Evolutionary conservation across 2,113 vertebrate species (phyloP).

Genomic region (Octodon degus): DNA sequence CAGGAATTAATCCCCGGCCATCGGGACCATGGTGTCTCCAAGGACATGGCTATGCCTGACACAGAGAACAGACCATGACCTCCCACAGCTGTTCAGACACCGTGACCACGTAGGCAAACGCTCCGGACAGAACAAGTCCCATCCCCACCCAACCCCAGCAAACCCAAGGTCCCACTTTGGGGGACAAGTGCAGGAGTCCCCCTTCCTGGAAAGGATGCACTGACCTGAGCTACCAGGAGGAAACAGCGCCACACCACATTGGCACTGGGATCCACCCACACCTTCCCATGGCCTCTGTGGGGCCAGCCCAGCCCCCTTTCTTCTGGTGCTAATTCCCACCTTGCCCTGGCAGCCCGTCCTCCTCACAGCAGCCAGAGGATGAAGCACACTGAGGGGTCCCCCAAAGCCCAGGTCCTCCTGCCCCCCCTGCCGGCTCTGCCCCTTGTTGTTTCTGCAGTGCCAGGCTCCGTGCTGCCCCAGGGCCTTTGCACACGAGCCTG

Average conservation of each 20-base stretch:
- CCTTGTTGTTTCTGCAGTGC: background rate
- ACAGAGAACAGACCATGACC: accelerated
- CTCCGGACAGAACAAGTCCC: background rate
- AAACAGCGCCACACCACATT: no score
- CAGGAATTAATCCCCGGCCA: background rate
- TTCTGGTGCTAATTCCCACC: no score
- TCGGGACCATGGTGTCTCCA: background rate
- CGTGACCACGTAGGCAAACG: background rate
- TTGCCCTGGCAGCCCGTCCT: background rate
- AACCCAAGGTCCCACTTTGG: background rate
- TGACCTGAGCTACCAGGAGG: background rate
- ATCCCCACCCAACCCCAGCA: no score
- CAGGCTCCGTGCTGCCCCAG: background rate
- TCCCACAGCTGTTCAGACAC: background rate
- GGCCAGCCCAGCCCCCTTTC: accelerated
- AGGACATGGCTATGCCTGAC: background rate
- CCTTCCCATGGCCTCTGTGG: background rate
- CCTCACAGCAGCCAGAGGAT: background rate
- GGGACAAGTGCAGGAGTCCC: background rate
- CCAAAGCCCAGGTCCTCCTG: background rate
- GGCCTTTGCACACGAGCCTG: background rate
- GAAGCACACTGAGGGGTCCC: background rate
- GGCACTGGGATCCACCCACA: background rate
- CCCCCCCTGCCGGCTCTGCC: background rate
- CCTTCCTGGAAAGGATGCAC: background rate